Conservation (phyloP, 2,888 invertebrate genomes). For the Auanema freiburgensis region DNA sequence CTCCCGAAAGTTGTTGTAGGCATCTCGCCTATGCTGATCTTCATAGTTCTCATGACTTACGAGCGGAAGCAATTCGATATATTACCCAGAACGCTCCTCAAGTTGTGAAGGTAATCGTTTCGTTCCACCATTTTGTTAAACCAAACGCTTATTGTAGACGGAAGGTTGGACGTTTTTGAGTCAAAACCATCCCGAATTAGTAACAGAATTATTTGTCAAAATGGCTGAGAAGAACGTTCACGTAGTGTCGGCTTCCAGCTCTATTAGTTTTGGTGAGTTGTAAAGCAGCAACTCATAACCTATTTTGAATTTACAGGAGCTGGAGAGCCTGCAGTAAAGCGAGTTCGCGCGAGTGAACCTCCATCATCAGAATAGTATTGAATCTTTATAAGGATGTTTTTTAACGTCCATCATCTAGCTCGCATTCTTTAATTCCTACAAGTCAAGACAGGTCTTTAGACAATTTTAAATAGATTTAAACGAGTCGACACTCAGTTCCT, state of each 20-base stretch:
- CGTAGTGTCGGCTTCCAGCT: conserved; percentile 1
- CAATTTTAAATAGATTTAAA: too few relatives aligned
- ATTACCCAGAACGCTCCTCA: conserved; percentile 45
- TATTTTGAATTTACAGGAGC: too few relatives aligned
- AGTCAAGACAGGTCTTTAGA: too few relatives aligned
- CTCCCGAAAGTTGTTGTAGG: conserved; percentile 54
- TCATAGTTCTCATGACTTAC: conserved; percentile 54
- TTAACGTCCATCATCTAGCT: conserved; percentile 2
- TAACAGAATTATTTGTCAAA: conserved; percentile 53
- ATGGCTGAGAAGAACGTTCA: conserved; percentile 14
- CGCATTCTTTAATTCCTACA: background rate
- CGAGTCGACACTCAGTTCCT: too few relatives aligned
- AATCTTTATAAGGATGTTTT: background rate
- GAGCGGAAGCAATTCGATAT: conserved; percentile 57
- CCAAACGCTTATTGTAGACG: conserved; percentile 41
- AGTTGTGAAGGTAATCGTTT: conserved; percentile 38
- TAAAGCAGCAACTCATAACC: background rate
- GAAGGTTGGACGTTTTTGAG: conserved; percentile 55
- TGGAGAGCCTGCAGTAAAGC: conserved; percentile 17
- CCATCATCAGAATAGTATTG: conserved; percentile 12
- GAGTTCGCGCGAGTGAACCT: conserved; percentile 7
- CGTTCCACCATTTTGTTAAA: background rate
- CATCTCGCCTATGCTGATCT: conserved; percentile 58
- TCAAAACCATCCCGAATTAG: conserved; percentile 42
- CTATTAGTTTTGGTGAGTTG: conserved; percentile 4